phyloP scores from a whole-genome alignment of 1,140 invertebrate species.

The Drosophila teissieri region DNA sequence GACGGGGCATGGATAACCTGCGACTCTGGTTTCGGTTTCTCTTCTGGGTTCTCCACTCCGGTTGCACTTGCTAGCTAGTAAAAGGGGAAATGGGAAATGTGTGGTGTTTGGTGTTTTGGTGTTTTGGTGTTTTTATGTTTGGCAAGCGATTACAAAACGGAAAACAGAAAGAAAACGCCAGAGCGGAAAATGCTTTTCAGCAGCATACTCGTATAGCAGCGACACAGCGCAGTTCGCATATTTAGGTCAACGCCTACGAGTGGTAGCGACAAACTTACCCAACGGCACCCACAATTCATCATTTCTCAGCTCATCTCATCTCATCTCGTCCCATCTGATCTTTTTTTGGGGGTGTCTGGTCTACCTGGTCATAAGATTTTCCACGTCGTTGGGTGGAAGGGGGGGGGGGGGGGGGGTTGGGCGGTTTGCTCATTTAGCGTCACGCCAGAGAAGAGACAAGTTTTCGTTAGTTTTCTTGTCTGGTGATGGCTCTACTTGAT shows the following conservation, averaged over 20 bases:
- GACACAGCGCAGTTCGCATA: constrained; percentile 55
- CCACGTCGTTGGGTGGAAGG: constrained; percentile 18
- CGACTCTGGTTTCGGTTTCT: constrained; percentile 36
- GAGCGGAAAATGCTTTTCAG: constrained; percentile 59
- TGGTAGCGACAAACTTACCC: constrained; percentile 73
- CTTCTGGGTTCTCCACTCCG: constrained; percentile 44
- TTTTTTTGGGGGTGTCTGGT: constrained; percentile 44
- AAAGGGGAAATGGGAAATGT: constrained; percentile 27
- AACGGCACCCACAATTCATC: constrained; percentile 79
- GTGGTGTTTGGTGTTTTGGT: background rate
- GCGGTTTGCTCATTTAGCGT: constrained; percentile 61
- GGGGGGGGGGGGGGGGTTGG: too few relatives aligned
- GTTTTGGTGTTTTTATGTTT: constrained; percentile 26
- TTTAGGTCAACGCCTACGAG: constrained; percentile 80
- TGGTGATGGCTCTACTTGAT: constrained; percentile 26
- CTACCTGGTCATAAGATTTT: constrained; percentile 75
- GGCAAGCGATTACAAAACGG: constrained; percentile 75
- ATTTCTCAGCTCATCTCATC: constrained; percentile 53
- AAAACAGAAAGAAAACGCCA: constrained; percentile 64
- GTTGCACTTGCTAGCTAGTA: constrained; percentile 64
- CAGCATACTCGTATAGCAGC: constrained; percentile 6
- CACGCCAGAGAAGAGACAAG: constrained; percentile 72
- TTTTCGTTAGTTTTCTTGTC: constrained; percentile 43
- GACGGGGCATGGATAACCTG: constrained; percentile 9
- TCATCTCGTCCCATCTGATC: background rate